Conservation (phyloP, 2,113 vertebrate genomes). For the Fregata magnificens region DNA sequence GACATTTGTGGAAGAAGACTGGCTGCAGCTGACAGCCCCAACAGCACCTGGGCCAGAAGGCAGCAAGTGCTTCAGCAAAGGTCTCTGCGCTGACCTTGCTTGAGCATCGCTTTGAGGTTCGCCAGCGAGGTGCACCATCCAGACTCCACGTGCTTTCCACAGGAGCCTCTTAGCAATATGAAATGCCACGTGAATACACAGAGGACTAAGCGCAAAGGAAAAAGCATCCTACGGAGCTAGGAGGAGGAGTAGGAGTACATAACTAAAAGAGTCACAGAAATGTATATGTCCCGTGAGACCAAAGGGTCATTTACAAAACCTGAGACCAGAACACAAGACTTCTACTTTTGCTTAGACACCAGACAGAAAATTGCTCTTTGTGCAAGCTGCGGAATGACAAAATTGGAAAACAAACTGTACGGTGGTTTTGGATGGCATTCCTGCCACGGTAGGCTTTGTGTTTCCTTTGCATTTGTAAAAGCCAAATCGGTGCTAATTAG, state of each 20-base stretch:
- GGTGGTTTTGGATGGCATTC: constrained; percentile 11
- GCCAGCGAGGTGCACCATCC: background rate
- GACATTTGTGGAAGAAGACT: accelerated
- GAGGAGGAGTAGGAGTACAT: background rate
- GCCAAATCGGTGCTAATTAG: background rate
- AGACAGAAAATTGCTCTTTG: constrained; percentile 8
- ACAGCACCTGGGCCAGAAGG: background rate
- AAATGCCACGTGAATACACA: background rate
- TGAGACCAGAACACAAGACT: background rate
- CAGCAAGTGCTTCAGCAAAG: accelerated
- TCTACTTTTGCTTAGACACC: background rate
- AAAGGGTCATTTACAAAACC: background rate
- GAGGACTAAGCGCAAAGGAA: background rate
- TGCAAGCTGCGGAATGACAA: constrained; percentile 14
- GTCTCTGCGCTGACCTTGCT: background rate
- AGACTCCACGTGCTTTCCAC: accelerated
- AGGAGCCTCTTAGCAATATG: background rate
- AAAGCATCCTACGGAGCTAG: background rate
- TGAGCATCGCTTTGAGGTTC: background rate
- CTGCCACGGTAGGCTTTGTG: background rate
- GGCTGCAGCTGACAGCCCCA: background rate
- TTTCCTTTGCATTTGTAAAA: background rate
- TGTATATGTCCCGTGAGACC: background rate
- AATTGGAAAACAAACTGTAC: constrained; percentile 18
- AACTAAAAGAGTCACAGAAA: background rate